phyloP scores from a whole-genome alignment of 2,113 vertebrate species.

The Neotragus pygmaeus region DNA sequence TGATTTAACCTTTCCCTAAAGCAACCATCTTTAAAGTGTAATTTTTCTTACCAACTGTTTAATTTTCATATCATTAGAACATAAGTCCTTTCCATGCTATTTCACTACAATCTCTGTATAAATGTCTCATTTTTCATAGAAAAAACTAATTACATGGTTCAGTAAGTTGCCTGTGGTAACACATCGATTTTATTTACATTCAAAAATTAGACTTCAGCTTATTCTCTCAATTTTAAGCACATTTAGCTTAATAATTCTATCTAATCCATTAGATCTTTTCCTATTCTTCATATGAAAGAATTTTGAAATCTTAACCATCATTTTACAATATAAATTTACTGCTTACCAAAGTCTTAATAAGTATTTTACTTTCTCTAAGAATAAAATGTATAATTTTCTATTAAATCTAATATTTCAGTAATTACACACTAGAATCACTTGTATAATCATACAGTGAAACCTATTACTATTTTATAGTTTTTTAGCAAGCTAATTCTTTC shows the following conservation, averaged over 20 bases:
- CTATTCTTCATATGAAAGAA: conserved; percentile 17
- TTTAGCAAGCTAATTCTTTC: not conserved
- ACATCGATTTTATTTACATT: conserved; percentile 82
- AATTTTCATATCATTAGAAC: conserved; percentile 77
- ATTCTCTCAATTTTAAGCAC: conserved; percentile 71
- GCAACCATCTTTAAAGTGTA: conserved; percentile 73
- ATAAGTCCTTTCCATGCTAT: conserved; percentile 71
- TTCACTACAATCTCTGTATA: conserved; percentile 69
- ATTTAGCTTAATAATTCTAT: conserved; percentile 54
- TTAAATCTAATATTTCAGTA: not conserved
- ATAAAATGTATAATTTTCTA: not conserved
- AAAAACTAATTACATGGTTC: conserved; percentile 80
- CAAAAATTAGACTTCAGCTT: conserved; percentile 76
- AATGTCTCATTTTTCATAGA: conserved; percentile 76
- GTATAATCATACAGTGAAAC: not conserved
- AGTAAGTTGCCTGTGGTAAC: conserved; percentile 78
- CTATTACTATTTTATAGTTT: not conserved
- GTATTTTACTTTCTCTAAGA: not conserved
- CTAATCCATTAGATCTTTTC: conserved; percentile 53
- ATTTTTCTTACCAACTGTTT: conserved; percentile 77
- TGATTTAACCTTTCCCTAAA: conserved; percentile 52
- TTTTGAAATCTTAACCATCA: not conserved
- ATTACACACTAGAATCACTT: not conserved
- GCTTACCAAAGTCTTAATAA: not conserved
- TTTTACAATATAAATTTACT: not conserved